Conservation (phyloP, 2,797 vertebrate genomes). For the Tangara arthus region DNA sequence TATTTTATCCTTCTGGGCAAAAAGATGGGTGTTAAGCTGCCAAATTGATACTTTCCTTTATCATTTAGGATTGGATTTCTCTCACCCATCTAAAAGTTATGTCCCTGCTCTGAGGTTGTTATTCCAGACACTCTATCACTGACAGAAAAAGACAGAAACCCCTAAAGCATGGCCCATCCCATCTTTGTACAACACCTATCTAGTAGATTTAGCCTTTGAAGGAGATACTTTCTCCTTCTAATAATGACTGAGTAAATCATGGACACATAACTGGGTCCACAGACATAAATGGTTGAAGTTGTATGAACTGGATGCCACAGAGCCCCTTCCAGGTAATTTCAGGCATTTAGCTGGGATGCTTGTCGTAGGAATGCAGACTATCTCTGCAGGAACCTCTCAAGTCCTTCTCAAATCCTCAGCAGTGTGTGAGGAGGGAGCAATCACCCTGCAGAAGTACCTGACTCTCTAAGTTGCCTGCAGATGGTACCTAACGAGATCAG, state of each 20-base stretch:
- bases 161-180: not conserved
- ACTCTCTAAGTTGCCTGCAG: not conserved
- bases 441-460: not conserved
- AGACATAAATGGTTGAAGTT: not conserved
- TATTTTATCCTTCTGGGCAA: not conserved
- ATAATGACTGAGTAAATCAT: not conserved
- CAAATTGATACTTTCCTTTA: not conserved
- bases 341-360: not conserved
- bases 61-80: not conserved
- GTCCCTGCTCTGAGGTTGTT: not conserved
- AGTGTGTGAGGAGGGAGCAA: not conserved
- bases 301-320: not conserved
- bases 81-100: not conserved
- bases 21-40: not conserved
- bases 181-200: not conserved
- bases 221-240: not conserved
- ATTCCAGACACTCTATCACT: not conserved
- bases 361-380: not conserved
- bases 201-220: not conserved
- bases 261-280: not conserved
- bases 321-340: not conserved
- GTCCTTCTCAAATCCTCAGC: not conserved
- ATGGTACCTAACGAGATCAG: not conserved
- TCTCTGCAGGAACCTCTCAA: not conserved
- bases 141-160: not conserved